Percentiles rank a stretch among this genome's conserved stretches.
Conservation (phyloP, 2,113 vertebrate genomes). For the Campylomormyrus numenius region DNA sequence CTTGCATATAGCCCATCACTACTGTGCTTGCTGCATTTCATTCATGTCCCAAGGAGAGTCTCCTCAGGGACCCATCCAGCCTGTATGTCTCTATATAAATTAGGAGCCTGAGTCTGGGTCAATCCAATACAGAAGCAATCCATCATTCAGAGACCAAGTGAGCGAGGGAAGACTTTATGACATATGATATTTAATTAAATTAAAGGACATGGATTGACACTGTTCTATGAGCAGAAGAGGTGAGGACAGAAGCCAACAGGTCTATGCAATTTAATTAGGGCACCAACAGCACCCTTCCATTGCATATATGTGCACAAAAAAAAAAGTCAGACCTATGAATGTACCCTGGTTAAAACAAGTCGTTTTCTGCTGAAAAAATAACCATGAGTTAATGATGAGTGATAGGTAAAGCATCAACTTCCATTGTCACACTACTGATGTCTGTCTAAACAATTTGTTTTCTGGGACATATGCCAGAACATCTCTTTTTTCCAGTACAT, state of each 20-base stretch:
- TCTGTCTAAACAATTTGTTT: background rate
- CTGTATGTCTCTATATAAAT: background rate
- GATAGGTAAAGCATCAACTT: background rate
- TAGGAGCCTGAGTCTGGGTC: background rate
- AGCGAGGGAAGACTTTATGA: background rate
- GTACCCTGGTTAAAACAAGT: background rate
- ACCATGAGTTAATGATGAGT: background rate
- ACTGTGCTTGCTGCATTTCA: background rate
- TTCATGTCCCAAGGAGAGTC: background rate
- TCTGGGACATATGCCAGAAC: background rate
- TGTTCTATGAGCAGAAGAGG: background rate
- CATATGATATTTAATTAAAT: background rate
- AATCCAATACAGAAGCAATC: background rate
- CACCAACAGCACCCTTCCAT: background rate
- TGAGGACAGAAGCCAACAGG: background rate
- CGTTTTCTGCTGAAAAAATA: background rate
- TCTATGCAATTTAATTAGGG: background rate
- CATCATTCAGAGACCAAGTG: background rate
- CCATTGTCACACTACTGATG: background rate
- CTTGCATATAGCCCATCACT: background rate
- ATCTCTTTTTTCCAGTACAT: background rate
- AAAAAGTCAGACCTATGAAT: background rate
- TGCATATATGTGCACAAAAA: background rate
- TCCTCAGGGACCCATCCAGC: background rate
- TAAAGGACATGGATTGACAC: background rate